Evolutionary conservation across 2,888 invertebrate genomes (phyloP).

Genomic region (Sclerodermus sp.): DNA sequence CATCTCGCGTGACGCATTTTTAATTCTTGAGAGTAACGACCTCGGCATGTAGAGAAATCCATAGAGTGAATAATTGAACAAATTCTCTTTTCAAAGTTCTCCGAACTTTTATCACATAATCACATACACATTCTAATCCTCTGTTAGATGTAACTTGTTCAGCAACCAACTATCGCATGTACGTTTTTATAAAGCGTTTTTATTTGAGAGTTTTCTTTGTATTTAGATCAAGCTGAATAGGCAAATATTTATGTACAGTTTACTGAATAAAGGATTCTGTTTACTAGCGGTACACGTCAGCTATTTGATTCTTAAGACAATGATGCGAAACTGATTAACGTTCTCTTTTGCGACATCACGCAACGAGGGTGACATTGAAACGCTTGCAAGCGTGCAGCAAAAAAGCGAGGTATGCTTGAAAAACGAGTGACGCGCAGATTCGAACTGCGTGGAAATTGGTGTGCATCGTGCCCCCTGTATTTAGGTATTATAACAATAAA

Average conservation of each 20-base stretch:
- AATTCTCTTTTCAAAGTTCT: too few relatives aligned
- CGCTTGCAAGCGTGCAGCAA: constrained; percentile 23
- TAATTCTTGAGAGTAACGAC: constrained; percentile 6
- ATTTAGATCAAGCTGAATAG: too few relatives aligned
- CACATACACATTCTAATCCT: too few relatives aligned
- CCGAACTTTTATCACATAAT: too few relatives aligned
- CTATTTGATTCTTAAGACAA: not conserved
- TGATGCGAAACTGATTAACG: not conserved
- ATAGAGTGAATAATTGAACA: too few relatives aligned
- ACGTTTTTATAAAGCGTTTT: too few relatives aligned
- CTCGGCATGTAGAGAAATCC: constrained; percentile 2
- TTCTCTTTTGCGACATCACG: not conserved
- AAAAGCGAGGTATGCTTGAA: constrained; percentile 26
- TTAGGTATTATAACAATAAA: constrained; percentile 54
- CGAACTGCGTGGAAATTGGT: constrained; percentile 30
- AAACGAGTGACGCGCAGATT: constrained; percentile 26
- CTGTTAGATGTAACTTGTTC: too few relatives aligned
- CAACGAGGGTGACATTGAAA: not conserved
- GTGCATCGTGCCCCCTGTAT: constrained; percentile 49
- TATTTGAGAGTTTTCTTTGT: too few relatives aligned
- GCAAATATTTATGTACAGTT: too few relatives aligned
- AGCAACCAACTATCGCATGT: too few relatives aligned
- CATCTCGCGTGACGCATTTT: not conserved
- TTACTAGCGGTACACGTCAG: too few relatives aligned
- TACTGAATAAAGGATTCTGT: too few relatives aligned